Percentiles rank a stretch among this genome's conserved stretches.
Conservation (phyloP, 2,888 invertebrate species). For the Lissonota sp. region DNA sequence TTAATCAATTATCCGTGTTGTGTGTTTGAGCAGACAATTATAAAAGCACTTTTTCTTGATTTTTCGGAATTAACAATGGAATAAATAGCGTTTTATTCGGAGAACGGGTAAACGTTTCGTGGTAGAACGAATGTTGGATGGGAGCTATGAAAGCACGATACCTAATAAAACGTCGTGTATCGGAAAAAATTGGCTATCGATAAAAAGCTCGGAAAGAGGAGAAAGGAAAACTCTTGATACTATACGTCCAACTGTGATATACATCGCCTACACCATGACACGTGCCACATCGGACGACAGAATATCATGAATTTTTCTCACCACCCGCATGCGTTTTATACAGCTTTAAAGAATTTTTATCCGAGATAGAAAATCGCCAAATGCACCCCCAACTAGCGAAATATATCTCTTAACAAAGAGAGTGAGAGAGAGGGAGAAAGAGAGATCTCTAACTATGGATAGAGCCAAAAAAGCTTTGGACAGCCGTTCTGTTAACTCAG, state of each 20-base stretch:
- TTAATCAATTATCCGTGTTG: too few species aligned
- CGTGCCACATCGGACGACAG: not conserved
- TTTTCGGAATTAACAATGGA: too few species aligned
- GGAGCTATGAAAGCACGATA: too few species aligned
- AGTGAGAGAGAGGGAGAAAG: not conserved
- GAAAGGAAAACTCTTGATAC: too few species aligned
- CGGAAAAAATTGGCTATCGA: too few species aligned
- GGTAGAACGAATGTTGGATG: too few species aligned
- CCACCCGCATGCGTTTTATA: slow-evolving; percentile 16
- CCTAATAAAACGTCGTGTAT: too few species aligned
- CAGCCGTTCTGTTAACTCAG: slow-evolving; percentile 52
- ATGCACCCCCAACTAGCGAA: not conserved
- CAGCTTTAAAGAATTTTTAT: slow-evolving; percentile 11
- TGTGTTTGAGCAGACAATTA: too few species aligned
- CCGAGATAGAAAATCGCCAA: slow-evolving; percentile 26
- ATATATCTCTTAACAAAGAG: not conserved
- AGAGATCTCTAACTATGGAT: slow-evolving; percentile 9
- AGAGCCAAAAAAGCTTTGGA: slow-evolving; percentile 28
- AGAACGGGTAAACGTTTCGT: too few species aligned
- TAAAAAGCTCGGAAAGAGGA: too few species aligned
- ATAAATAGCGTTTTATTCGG: too few species aligned
- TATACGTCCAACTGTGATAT: not conserved
- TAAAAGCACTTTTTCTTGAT: too few species aligned
- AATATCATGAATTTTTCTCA: slow-evolving; percentile 14
- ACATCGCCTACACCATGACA: not conserved